Evolutionary conservation across 1,140 invertebrate genomes (phyloP).

Genomic region (Diabrotica undecimpunctata): DNA sequence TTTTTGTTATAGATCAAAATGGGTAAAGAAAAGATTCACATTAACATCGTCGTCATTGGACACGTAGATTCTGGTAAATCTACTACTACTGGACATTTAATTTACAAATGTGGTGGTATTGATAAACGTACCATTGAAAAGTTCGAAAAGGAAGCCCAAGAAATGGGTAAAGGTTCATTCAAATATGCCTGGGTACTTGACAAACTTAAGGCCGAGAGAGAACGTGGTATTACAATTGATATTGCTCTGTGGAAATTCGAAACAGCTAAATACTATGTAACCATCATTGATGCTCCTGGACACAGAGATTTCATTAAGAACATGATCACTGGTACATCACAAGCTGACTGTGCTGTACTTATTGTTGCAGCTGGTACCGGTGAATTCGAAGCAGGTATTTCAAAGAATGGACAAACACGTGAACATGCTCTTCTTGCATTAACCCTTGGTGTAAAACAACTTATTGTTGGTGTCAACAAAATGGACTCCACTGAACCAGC

Average conservation of each 20-base stretch:
- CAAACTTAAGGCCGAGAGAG: slow-evolving; percentile 93
- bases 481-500: slow-evolving; percentile 93
- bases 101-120: slow-evolving; percentile 99
- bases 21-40: slow-evolving; percentile 96
- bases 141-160: slow-evolving; percentile 98
- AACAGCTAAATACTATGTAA: slow-evolving; percentile 87
- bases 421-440: slow-evolving; percentile 91
- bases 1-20: slow-evolving; percentile 53
- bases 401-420: slow-evolving; percentile 92
- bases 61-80: slow-evolving; percentile 99
- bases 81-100: slow-evolving; percentile 96
- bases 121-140: slow-evolving; percentile 99
- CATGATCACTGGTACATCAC: slow-evolving; percentile 94
- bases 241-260: slow-evolving; percentile 96
- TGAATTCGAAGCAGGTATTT: slow-evolving; percentile 94
- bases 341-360: slow-evolving; percentile 90
- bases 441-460: slow-evolving; percentile 90
- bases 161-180: slow-evolving; percentile 96
- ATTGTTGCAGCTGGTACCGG: slow-evolving; percentile 91
- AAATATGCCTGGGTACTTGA: slow-evolving; percentile 96
- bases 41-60: slow-evolving; percentile 99
- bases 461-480: slow-evolving; percentile 94
- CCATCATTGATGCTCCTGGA: slow-evolving; percentile 94
- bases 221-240: slow-evolving; percentile 97
- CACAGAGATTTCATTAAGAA: slow-evolving; percentile 98